Conservation (phyloP, 2,888 invertebrate genomes). For the Lottia gigantea region DNA sequence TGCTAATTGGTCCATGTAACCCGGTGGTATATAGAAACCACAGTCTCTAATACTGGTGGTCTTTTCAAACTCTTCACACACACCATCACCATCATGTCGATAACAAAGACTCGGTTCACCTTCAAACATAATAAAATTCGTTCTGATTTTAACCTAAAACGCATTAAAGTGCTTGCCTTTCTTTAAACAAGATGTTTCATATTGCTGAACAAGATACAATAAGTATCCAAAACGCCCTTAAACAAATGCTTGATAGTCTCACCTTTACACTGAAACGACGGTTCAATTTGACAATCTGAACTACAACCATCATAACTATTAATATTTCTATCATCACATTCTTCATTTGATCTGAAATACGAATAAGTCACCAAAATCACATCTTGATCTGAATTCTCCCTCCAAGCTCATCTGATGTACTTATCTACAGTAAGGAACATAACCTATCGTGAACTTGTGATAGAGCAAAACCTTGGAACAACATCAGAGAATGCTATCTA, state of each 20-base stretch:
- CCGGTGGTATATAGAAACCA: slow-evolving; percentile 53
- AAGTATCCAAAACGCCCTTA: too few species aligned
- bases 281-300: slow-evolving; percentile 48
- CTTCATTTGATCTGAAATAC: not conserved
- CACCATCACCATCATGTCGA: slow-evolving; percentile 49
- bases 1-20: slow-evolving; percentile 59
- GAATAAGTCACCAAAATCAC: not conserved
- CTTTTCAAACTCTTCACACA: slow-evolving; percentile 55
- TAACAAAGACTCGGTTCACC: slow-evolving; percentile 59
- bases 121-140: too few species aligned
- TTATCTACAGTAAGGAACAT: too few species aligned
- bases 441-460: too few species aligned
- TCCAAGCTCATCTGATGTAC: too few species aligned
- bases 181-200: too few species aligned
- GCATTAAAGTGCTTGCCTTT: too few species aligned
- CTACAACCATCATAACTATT: slow-evolving; percentile 58
- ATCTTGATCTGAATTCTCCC: not conserved
- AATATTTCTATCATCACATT: slow-evolving; percentile 58
- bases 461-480: too few species aligned
- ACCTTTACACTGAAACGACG: slow-evolving; percentile 56
- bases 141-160: too few species aligned
- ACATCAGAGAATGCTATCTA: too few species aligned
- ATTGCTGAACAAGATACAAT: too few species aligned
- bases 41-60: slow-evolving; percentile 45
- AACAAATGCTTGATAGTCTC: not conserved